These are phyloP conservation scores for Drosophila equinoxialis DNA, from an alignment of 1,140 invertebrate species.

Conservation along the genomic window DNA sequence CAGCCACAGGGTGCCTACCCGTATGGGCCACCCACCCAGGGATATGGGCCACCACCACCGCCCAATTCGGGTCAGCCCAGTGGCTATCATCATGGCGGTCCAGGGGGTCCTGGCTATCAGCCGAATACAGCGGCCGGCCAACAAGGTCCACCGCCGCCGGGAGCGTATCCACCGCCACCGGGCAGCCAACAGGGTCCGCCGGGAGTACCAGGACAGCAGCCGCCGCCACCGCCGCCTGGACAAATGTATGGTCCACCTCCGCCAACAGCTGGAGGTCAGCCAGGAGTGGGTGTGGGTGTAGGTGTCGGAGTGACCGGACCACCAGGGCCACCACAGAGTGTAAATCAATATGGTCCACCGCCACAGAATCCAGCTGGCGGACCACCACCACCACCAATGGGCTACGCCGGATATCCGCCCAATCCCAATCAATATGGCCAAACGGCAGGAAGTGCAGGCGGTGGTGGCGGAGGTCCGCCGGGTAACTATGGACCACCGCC, in stretches of 20 bases:
- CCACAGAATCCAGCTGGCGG: constrained; percentile 61
- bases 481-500: constrained; percentile 70
- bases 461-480: constrained; percentile 72
- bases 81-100: constrained; percentile 81
- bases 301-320: neutral
- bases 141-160: constrained; percentile 68
- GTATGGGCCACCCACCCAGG: constrained; percentile 76
- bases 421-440: constrained; percentile 79
- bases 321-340: constrained; percentile 62
- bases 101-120: constrained; percentile 53
- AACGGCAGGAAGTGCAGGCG: constrained; percentile 48
- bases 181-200: constrained; percentile 61
- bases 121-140: constrained; percentile 44
- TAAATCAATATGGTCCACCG: constrained; percentile 81
- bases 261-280: constrained; percentile 50
- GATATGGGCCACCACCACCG: constrained; percentile 75
- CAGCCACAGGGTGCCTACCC: constrained; percentile 84
- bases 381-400: constrained; percentile 68
- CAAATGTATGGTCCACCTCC: constrained; percentile 82
- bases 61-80: constrained; percentile 76
- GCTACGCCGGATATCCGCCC: constrained; percentile 72
- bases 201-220: constrained; percentile 37
- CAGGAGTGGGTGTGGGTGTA: constrained; percentile 30
- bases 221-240: constrained; percentile 60
- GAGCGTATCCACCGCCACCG: constrained; percentile 67